Evolutionary conservation across 2,888 invertebrate species (phyloP).

Genomic region (Digitonthophagus gazella): DNA sequence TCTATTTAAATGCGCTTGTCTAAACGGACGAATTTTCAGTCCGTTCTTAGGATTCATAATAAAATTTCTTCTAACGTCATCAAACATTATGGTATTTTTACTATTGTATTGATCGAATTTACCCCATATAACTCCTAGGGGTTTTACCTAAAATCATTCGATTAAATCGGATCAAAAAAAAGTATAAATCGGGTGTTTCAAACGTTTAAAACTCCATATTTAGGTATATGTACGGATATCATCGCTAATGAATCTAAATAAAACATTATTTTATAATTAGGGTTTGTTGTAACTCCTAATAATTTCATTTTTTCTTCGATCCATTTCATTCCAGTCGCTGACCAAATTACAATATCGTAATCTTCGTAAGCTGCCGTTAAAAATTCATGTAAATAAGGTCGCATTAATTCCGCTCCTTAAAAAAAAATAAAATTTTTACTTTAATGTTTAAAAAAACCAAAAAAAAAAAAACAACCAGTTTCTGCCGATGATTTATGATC

Average conservation of each 20-base stretch:
- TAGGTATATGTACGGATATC: constrained; percentile 90
- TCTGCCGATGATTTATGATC: constrained; percentile 94
- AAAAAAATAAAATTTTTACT: too few species aligned
- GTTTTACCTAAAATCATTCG: constrained; percentile 69
- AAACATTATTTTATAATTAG: constrained; percentile 88
- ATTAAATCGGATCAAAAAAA: constrained; percentile 10
- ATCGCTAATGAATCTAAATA: constrained; percentile 90
- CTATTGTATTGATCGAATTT: constrained; percentile 84
- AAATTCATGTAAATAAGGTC: constrained; percentile 94
- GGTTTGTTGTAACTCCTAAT: constrained; percentile 79
- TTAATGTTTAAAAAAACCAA: too few species aligned
- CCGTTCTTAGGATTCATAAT: constrained; percentile 97
- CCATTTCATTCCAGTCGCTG: constrained; percentile 98
- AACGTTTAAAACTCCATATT: constrained; percentile 90
- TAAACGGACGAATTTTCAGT: constrained; percentile 84
- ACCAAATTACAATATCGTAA: constrained; percentile 98
- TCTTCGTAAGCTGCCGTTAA: constrained; percentile 80
- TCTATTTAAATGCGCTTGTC: constrained; percentile 86
- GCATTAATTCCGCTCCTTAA: constrained; percentile 82
- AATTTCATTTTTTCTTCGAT: constrained; percentile 96
- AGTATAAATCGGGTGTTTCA: too few species aligned
- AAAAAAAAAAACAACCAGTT: too few species aligned
- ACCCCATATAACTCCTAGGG: constrained; percentile 95
- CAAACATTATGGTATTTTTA: constrained; percentile 97
- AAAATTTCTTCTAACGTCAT: constrained; percentile 93